Conservation (phyloP, 2,888 invertebrate species). For the Acronicta aceris region DNA sequence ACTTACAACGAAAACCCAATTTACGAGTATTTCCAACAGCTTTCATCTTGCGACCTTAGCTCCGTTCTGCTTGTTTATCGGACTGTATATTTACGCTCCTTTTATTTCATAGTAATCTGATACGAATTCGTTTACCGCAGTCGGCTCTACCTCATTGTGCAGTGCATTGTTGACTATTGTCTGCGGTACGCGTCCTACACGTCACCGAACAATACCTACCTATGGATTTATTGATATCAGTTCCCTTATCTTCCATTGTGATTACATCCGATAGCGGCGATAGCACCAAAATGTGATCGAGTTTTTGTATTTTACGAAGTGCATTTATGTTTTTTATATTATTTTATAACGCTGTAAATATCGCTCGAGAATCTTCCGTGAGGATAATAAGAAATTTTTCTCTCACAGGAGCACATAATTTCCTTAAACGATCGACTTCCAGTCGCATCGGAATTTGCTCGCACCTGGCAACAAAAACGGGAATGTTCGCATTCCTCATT, state of each 20-base stretch:
- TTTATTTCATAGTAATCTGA: constrained; percentile 77
- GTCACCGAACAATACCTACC: constrained; percentile 56
- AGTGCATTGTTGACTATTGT: constrained; percentile 63
- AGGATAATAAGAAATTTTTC: constrained; percentile 37
- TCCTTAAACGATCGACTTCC: constrained; percentile 57
- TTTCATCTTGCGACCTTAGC: constrained; percentile 74
- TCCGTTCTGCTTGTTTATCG: constrained; percentile 77
- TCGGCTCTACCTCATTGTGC: constrained; percentile 59
- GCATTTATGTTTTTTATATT: constrained; percentile 23
- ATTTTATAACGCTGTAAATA: constrained; percentile 24
- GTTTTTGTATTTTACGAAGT: constrained; percentile 22
- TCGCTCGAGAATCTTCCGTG: constrained; percentile 16
- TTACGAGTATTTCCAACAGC: constrained; percentile 49
- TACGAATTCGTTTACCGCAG: constrained; percentile 65
- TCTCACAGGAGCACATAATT: constrained; percentile 57
- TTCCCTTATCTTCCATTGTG: constrained; percentile 56
- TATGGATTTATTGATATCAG: constrained; percentile 62
- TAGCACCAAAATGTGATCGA: constrained; percentile 28
- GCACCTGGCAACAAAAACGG: constrained; percentile 67
- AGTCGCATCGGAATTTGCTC: constrained; percentile 50
- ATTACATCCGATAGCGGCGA: constrained; percentile 50
- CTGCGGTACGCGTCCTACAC: constrained; percentile 55
- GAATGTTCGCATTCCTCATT: constrained; percentile 75
- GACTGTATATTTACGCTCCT: constrained; percentile 77
- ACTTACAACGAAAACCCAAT: constrained; percentile 43